Conservation (phyloP, 2,888 invertebrate genomes). For the Luperina testacea region DNA sequence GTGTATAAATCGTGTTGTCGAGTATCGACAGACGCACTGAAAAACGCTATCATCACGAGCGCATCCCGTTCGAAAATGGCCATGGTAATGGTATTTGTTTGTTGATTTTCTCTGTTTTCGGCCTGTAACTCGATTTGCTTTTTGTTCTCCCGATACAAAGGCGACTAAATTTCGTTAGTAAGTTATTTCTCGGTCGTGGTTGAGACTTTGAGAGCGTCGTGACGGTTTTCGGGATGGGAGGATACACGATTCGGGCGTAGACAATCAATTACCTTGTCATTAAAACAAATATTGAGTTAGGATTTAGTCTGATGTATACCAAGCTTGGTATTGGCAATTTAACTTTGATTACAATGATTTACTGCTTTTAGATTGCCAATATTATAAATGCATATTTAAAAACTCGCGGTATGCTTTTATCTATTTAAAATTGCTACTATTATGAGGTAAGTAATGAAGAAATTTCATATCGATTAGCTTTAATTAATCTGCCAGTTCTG, state of each 20-base stretch:
- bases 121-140: slow-evolving; percentile 89
- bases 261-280: slow-evolving; percentile 86
- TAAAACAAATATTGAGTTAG: slow-evolving; percentile 89
- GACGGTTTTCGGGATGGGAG: slow-evolving; percentile 74
- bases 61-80: slow-evolving; percentile 86
- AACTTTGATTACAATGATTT: slow-evolving; percentile 60
- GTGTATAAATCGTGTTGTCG: slow-evolving; percentile 19
- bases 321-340: slow-evolving; percentile 48
- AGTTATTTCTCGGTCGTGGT: slow-evolving; percentile 77
- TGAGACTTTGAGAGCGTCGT: slow-evolving; percentile 79
- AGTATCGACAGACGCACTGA: slow-evolving; percentile 72
- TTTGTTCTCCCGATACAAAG: slow-evolving; percentile 84
- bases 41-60: slow-evolving; percentile 88
- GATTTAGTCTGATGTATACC: slow-evolving; percentile 71
- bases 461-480: slow-evolving; percentile 52
- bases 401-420: slow-evolving; percentile 30
- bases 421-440: slow-evolving; percentile 42
- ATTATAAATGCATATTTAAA: slow-evolving; percentile 48
- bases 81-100: slow-evolving; percentile 89
- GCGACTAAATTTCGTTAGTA: slow-evolving; percentile 88
- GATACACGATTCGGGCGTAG: slow-evolving; percentile 80
- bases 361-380: slow-evolving; percentile 53
- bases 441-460: slow-evolving; percentile 57
- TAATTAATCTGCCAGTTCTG: slow-evolving; percentile 53
- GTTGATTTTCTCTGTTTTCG: slow-evolving; percentile 89